Evolutionary conservation across 2,797 vertebrate species (phyloP), one percentile per base, ranked within the genome.

Genomic region (Gymnodraco acuticeps): DNA sequence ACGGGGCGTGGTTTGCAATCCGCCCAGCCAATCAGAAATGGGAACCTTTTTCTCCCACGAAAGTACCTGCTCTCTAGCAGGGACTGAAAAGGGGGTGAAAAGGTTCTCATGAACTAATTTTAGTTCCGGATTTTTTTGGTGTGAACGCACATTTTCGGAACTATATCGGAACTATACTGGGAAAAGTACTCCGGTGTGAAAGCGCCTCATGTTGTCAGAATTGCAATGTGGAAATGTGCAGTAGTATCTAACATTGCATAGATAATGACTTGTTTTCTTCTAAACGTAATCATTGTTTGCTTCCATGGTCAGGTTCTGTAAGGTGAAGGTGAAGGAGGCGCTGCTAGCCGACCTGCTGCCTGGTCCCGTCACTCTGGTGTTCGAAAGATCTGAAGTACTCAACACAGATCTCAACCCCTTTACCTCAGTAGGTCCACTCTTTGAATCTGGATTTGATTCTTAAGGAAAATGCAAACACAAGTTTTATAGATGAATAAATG

Each of bases 351-450:
- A 98, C 76, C 89, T 99, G 1, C 94, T 99, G 7, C 98, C 98
- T 0, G 98, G 98, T 10, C 97, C 98, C 0, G 98, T 99, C 61
- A 99, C 98, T 0, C 86, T 99, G 67, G 98, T 99, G n/a, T 90
- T 99, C 10, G 89, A 96, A 66, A 94, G 97, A 10, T 96, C 97
- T 0, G 93, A 95, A 6, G 87, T 86, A 0, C 95, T 99, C 1
- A 99, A 99, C 70, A 67, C 87, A 11, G 96, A 98, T 59, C 88
- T 99, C 72, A 99, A 99, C 69, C 97, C 98, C 0, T 99, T 97
- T 77, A 99, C 98, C 0, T 90, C 94, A 11, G 98, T 99, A 81
- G 90, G 96, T 87, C 17, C 41, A 4, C 42, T 23, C 17, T 4
- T 67, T 52, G n/a, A 19, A 3, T 5, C 3, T 31, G 1, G 11